phyloP scores from a whole-genome alignment of 1,140 invertebrate species.

The Sweltsa coloradensis region DNA sequence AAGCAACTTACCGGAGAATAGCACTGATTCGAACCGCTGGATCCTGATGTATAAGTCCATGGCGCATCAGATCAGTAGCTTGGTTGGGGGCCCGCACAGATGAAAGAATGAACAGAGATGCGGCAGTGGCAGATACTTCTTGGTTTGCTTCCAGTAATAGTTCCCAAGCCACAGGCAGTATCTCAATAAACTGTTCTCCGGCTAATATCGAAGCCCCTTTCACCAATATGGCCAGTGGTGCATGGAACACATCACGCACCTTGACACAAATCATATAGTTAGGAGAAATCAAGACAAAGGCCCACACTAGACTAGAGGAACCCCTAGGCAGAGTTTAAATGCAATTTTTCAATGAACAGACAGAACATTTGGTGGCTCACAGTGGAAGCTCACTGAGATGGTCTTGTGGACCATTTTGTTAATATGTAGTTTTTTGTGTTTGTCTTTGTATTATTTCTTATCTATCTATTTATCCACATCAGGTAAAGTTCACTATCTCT shows the following conservation, averaged over 20 bases:
- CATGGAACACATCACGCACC: conserved; percentile 79
- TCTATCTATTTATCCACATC: no score
- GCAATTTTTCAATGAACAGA: conserved; percentile 1
- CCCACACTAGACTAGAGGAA: no score
- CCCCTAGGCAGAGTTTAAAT: no score
- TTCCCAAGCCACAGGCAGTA: conserved; percentile 88
- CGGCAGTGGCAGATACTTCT: conserved; percentile 65
- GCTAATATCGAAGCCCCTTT: conserved; percentile 85
- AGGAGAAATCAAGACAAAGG: no score
- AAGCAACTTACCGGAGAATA: conserved; percentile 51
- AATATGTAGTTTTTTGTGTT: no score
- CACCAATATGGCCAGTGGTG: conserved; percentile 73
- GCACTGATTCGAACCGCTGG: conserved; percentile 63
- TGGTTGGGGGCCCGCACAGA: conserved; percentile 81
- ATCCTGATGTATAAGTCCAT: conserved; percentile 71
- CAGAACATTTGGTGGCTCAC: conserved; percentile 3
- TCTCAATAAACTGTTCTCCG: conserved; percentile 78
- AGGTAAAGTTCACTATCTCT: no score
- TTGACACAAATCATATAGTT: no score
- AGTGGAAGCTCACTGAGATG: no score
- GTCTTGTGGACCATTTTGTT: no score
- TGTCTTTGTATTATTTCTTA: no score
- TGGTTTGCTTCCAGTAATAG: conserved; percentile 71
- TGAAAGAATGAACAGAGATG: conserved; percentile 82
- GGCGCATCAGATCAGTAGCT: conserved; percentile 77